Evolutionary conservation across 2,888 invertebrate genomes (phyloP).

Genomic region (Acanthopleura granulata): DNA sequence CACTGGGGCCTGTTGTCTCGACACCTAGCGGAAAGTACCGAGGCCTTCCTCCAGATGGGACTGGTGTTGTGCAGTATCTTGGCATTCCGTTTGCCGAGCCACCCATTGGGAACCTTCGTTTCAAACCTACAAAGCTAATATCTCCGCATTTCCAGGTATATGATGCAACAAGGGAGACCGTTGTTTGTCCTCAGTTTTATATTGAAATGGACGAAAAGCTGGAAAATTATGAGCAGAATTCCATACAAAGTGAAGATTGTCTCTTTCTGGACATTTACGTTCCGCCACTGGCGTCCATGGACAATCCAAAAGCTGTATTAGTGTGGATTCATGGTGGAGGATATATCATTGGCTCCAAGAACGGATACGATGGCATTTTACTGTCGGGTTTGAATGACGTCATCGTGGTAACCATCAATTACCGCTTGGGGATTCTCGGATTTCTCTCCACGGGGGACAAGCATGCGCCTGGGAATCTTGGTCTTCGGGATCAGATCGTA

Average conservation of each 20-base stretch:
- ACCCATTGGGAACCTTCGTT: background rate
- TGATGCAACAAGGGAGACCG: background rate
- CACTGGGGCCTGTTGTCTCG: background rate
- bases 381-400: background rate
- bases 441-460: background rate
- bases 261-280: background rate
- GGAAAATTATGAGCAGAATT: background rate
- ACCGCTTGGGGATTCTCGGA: constrained; percentile 12
- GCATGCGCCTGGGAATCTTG: background rate
- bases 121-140: constrained; percentile 15
- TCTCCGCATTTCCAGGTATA: background rate
- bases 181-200: background rate
- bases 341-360: background rate
- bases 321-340: constrained; percentile 11
- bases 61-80: background rate
- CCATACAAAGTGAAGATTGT: constrained; percentile 6
- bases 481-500: constrained; percentile 4
- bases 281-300: background rate
- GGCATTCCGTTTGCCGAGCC: constrained; percentile 19
- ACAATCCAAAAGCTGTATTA: background rate
- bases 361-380: background rate
- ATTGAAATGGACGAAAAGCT: background rate
- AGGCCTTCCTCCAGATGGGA: background rate
- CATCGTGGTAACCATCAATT: constrained; percentile 17
- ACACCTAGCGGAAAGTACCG: background rate